A percentile compares a stretch with the other conserved stretches of the same genome.
phyloP scores from a whole-genome alignment of 2,113 vertebrate species.

The Seriola quinqueradiata region DNA sequence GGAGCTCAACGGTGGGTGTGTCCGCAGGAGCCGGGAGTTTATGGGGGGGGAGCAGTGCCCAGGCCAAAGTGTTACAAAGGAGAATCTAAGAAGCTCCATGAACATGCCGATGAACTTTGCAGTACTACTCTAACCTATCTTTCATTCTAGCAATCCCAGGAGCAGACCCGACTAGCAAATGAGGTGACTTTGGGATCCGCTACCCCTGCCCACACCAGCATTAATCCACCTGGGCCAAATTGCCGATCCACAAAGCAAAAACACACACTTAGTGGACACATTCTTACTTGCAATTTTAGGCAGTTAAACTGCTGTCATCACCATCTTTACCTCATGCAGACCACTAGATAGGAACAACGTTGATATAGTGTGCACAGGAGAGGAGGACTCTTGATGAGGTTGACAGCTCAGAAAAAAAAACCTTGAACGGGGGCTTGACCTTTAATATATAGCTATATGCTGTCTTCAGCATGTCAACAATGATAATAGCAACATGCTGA shows the following conservation, averaged over 20 bases:
- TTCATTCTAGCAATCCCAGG: not conserved
- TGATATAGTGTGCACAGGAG: not conserved
- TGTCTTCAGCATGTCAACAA: not conserved
- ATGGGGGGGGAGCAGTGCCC: slow-evolving; percentile 12
- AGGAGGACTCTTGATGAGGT: not conserved
- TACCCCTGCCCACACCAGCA: not conserved
- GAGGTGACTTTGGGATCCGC: not conserved
- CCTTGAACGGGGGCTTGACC: not conserved
- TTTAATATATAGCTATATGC: not conserved
- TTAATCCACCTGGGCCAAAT: slow-evolving; percentile 42
- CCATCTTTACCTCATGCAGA: too few species aligned
- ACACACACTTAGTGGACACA: not conserved
- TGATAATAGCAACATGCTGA: not conserved
- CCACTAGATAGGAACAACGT: too few species aligned
- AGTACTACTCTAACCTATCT: not conserved
- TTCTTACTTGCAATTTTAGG: not conserved
- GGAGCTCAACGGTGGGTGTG: slow-evolving; percentile 61
- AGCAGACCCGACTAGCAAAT: not conserved
- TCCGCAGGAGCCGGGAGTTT: slow-evolving; percentile 8
- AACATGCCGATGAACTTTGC: not conserved
- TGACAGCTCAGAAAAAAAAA: too few species aligned
- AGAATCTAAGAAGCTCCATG: slow-evolving; percentile 1
- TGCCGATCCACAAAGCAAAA: slow-evolving; percentile 30
- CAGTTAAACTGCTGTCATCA: not conserved
- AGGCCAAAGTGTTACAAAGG: slow-evolving; percentile 26